Evolutionary conservation across 1,140 invertebrate species (phyloP), one percentile per base, ranked within the genome.

Genomic region (Caenorhabditis briggsae): DNA sequence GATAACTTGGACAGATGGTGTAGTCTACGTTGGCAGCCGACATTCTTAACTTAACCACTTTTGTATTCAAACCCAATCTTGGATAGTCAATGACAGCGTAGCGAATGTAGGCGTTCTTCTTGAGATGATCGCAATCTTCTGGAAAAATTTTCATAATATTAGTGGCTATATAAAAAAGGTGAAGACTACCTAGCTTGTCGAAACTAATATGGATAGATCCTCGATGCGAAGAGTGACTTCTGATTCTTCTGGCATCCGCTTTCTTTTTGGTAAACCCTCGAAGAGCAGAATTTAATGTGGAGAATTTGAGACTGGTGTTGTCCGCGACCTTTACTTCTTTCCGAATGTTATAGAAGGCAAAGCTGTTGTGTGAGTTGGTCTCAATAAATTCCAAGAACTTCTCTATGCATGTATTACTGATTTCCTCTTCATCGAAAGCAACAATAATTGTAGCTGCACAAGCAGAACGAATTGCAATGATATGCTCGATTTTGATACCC

Each of bases 241-340:
- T 18, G 2, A 78, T 78, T n/a, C 46, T 48, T 2, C 70, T 12
- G 50, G 12, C 20, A 78, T 78, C 70, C 12, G 70, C 20, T 11
- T 78, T 78, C 70, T 78, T 78, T 6, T 78, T 78, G 5, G 70
- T 78, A 11, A 78, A 78, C 18, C 70, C 70, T 78, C 70, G 16
- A 23, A 78, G 20, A 0, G 70, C 70, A 12, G 70, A 78, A 23
- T 78, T 78, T 20, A 78, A 23, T 23, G 70, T 78, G n/a, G 25
- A 41, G 33, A 78, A 78, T 46, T 78, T 78, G 33, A 50, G 70
- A 50, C 70, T 78, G 33, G 46, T 50, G 46, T 50, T 78, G 11
- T 78, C 70, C 0, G 46, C 11, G 5, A 78, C n/a, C 50, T 50
- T 78, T 8, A 12, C 5, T 12, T 78, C 70, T 78, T 78, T 78